Percentiles rank a stretch among this genome's conserved stretches.
Evolutionary conservation across 2,888 invertebrate genomes (phyloP).

Genomic region (Melipona beecheii): DNA sequence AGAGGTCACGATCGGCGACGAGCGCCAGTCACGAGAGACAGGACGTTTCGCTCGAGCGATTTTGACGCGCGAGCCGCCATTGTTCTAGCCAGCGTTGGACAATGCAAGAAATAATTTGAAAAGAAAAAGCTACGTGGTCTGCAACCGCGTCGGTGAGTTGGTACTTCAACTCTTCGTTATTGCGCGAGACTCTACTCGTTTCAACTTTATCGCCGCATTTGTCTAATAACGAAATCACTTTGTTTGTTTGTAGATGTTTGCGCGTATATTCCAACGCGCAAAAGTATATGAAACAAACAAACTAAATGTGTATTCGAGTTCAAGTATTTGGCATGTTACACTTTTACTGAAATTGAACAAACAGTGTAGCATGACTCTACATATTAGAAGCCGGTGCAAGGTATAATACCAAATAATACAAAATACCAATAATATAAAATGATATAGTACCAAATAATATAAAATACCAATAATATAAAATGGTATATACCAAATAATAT

Average conservation of each 20-base stretch:
- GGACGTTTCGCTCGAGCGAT: slow-evolving; percentile 23
- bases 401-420: no score
- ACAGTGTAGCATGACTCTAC: no score
- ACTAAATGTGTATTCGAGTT: no score
- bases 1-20: slow-evolving; percentile 51
- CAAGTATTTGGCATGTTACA: no score
- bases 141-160: background rate
- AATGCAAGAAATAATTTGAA: background rate
- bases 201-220: background rate
- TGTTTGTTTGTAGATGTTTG: background rate
- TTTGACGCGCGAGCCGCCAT: slow-evolving; percentile 28
- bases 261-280: background rate
- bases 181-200: background rate
- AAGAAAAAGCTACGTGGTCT: background rate
- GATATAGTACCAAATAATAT: no score
- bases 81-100: background rate
- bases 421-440: no score
- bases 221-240: background rate
- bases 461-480: no score
- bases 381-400: no score
- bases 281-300: no score
- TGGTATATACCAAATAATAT: no score
- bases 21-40: slow-evolving; percentile 52
- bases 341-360: no score
- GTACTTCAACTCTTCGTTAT: background rate